These are phyloP conservation scores for Antheraea assamensis DNA, from an alignment of 2,888 invertebrate genomes.

Conservation along the genomic window DNA sequence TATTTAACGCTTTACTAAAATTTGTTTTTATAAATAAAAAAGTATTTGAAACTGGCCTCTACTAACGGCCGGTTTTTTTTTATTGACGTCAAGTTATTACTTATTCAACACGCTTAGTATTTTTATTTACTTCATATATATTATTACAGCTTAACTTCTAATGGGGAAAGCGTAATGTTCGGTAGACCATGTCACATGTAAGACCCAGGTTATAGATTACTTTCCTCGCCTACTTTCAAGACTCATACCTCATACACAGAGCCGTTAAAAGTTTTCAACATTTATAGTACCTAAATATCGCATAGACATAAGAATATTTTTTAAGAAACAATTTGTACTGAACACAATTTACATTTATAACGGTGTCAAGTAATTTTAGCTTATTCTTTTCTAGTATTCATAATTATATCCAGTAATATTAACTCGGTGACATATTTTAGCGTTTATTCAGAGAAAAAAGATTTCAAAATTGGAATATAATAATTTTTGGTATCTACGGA, in stretches of 20 bases:
- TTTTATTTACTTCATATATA: neutral
- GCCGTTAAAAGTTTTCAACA: no score
- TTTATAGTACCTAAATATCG: no score
- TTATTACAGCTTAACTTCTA: neutral
- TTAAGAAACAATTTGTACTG: neutral
- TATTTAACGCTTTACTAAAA: neutral
- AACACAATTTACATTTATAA: neutral
- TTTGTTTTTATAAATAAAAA: neutral
- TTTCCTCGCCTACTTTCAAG: no score
- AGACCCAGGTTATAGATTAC: neutral
- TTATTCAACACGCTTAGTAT: neutral
- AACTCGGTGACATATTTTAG: neutral
- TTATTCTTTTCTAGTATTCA: neutral
- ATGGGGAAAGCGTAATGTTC: neutral
- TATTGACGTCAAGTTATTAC: neutral
- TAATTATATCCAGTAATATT: neutral
- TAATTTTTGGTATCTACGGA: neutral
- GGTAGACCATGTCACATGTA: neutral
- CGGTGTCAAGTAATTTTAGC: neutral
- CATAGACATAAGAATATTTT: no score
- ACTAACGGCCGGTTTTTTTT: neutral
- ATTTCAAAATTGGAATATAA: neutral
- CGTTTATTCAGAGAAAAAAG: no score
- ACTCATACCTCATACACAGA: no score
- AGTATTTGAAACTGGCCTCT: neutral